phyloP scores from a whole-genome alignment of 1,140 invertebrate species.

The Gonioctena quinquepunctata region DNA sequence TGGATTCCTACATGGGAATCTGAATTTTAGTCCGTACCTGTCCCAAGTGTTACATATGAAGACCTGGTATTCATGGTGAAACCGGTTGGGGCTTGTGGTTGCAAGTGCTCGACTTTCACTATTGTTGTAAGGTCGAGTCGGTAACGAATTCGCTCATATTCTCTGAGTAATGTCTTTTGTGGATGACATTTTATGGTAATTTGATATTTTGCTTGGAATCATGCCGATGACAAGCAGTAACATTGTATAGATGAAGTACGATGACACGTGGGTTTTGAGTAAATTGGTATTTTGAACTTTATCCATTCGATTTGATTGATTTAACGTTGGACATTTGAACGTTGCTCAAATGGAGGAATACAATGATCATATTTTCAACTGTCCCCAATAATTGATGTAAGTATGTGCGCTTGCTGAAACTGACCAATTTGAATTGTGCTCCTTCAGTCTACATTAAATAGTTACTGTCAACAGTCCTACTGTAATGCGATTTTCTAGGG shows the following conservation, averaged over 20 bases:
- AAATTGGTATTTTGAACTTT: not conserved
- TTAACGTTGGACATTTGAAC: no score
- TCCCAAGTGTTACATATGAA: constrained; percentile 32
- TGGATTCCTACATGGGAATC: no score
- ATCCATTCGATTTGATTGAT: no score
- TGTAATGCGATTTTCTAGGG: no score
- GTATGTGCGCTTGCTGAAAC: no score
- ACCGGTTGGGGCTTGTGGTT: constrained; percentile 31
- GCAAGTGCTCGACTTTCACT: constrained; percentile 36
- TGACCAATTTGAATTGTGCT: no score
- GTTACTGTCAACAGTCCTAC: no score
- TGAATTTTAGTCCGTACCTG: not conserved
- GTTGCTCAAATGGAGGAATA: no score
- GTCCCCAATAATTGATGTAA: no score
- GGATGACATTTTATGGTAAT: constrained; percentile 25
- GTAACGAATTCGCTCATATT: constrained; percentile 30
- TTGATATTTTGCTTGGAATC: constrained; percentile 16
- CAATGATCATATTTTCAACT: no score
- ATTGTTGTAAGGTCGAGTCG: constrained; percentile 34
- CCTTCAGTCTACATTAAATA: no score
- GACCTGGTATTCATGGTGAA: constrained; percentile 31
- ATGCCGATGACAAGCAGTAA: constrained; percentile 2
- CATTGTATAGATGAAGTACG: not conserved
- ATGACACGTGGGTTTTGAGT: not conserved
- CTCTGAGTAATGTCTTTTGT: constrained; percentile 24